A percentile compares a stretch with the other conserved stretches of the same genome.
Conservation (phyloP, 1,140 invertebrate genomes). For the Drosophila jambulina region DNA sequence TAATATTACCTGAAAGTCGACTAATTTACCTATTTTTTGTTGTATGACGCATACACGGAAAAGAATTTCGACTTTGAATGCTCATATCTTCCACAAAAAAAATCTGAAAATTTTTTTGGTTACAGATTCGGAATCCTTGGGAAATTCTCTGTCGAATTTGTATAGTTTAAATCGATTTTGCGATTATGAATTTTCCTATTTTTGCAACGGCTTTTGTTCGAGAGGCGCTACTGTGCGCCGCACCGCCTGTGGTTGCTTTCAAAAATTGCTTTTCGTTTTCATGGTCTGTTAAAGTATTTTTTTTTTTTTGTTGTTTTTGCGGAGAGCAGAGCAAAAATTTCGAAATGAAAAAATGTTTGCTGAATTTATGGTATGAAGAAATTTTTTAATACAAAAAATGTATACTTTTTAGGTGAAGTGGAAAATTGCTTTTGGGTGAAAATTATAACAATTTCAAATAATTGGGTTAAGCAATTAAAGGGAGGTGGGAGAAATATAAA, state of each 20-base stretch:
- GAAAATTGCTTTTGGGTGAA: conserved; percentile 18
- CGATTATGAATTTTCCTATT: no score
- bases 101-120: no score
- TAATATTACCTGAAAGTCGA: no score
- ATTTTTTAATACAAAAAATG: not conserved
- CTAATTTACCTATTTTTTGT: no score
- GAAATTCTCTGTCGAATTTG: no score
- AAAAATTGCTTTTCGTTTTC: conserved; percentile 51
- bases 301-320: not conserved
- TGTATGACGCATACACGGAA: no score
- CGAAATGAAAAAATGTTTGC: conserved; percentile 10
- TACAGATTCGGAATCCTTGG: no score
- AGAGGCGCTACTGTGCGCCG: no score
- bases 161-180: no score
- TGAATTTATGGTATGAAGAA: conserved; percentile 20
- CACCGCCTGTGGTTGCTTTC: conserved; percentile 26
- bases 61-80: no score
- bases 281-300: conserved; percentile 36
- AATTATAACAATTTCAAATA: conserved; percentile 10
- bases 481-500: not conserved
- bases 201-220: no score
- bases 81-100: no score
- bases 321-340: conserved; percentile 21
- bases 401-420: conserved; percentile 4
- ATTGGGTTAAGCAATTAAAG: not conserved